Percentiles rank a stretch among this genome's conserved stretches.
Evolutionary conservation across 2,888 invertebrate genomes (phyloP).

Genomic region (Dichetophora obliterata): DNA sequence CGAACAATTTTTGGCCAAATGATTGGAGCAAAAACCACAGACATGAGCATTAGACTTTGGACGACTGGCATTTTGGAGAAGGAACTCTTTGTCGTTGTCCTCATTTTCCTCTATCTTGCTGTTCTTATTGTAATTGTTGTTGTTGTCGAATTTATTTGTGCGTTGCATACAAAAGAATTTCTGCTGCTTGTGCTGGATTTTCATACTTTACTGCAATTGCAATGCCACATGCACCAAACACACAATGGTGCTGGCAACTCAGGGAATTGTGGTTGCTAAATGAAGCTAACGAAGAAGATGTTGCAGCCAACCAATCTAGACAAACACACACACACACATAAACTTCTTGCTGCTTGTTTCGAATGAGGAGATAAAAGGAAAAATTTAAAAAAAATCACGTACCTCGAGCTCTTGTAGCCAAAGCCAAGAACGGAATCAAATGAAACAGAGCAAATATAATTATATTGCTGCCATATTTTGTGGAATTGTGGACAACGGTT

Average conservation of each 20-base stretch:
- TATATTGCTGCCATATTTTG: slow-evolving; percentile 43
- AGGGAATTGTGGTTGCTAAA: slow-evolving; percentile 28
- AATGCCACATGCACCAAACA: slow-evolving; percentile 3
- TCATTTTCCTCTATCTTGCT: background rate
- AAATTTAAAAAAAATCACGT: background rate
- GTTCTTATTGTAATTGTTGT: background rate
- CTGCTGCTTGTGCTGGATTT: background rate
- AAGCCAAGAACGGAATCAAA: slow-evolving; percentile 4
- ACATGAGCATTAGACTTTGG: background rate
- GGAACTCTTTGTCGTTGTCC: too few relatives aligned
- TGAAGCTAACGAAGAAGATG: slow-evolving; percentile 28
- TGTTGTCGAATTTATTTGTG: background rate
- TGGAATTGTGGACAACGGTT: background rate
- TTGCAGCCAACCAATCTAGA: background rate
- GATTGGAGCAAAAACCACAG: slow-evolving; percentile 13
- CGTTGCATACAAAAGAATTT: slow-evolving; percentile 7
- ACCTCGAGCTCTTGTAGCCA: background rate
- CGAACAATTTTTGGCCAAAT: background rate
- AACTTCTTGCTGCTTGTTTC: too few relatives aligned
- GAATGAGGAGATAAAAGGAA: background rate
- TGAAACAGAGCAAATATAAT: slow-evolving; percentile 42
- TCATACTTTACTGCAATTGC: background rate
- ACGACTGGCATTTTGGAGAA: too few relatives aligned
- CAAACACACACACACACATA: background rate
- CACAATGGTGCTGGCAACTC: slow-evolving; percentile 29